These are phyloP conservation scores for Carposina sasakii DNA, from an alignment of 1,140 invertebrate species.

Conservation along the genomic window DNA sequence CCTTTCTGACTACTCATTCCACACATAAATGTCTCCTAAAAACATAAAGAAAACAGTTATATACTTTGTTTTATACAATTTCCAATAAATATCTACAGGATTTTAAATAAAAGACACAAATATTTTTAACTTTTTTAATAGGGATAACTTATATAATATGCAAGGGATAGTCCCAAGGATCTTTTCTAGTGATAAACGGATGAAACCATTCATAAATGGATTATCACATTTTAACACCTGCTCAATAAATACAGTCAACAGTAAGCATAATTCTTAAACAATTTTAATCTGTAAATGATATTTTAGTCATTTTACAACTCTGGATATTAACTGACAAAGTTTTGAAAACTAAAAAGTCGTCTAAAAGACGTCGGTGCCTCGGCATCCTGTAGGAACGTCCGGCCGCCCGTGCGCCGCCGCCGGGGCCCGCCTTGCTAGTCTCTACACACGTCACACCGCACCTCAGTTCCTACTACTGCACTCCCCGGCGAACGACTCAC, in stretches of 20 bases:
- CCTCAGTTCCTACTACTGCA: too few relatives aligned
- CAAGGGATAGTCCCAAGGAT: conserved; percentile 66
- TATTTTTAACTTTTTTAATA: conserved; percentile 71
- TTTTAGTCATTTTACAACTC: conserved; percentile 56
- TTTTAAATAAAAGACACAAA: too few relatives aligned
- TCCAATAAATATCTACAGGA: too few relatives aligned
- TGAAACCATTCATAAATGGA: conserved; percentile 66
- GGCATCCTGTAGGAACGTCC: not conserved
- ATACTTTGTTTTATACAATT: too few relatives aligned
- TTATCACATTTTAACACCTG: conserved; percentile 68
- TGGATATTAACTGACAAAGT: conserved; percentile 44
- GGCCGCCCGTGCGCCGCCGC: conserved; percentile 1
- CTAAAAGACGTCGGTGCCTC: conserved; percentile 7
- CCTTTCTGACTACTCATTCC: too few relatives aligned
- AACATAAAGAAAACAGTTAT: too few relatives aligned
- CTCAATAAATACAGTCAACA: conserved; percentile 71
- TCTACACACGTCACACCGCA: too few relatives aligned
- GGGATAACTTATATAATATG: conserved; percentile 72
- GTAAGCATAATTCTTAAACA: conserved; percentile 70
- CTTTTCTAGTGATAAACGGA: conserved; percentile 69
- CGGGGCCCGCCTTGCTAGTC: not conserved
- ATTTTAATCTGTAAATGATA: conserved; percentile 62
- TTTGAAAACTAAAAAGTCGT: conserved; percentile 42
- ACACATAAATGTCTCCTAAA: too few relatives aligned
- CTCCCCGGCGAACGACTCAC: too few relatives aligned